Base-by-base conservation (phyloP, 2,888 invertebrate species). In the Dioctria rufipes region DNA sequence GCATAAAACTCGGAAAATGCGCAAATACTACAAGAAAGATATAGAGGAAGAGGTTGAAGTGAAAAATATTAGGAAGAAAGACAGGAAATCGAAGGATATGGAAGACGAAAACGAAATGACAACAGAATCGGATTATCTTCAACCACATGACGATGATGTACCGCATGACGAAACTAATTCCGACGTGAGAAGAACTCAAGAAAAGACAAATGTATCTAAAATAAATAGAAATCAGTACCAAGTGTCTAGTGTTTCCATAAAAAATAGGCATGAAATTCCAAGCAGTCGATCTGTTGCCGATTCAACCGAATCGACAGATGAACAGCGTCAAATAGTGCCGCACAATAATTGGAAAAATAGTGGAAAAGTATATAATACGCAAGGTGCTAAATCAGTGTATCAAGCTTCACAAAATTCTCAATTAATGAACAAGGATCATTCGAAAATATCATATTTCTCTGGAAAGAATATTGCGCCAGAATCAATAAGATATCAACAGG, bases 281-380 rank as follows among this genome's bases (percentile, higher is more conserved):
- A 69, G 9, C 9, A 46, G 69, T 4, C 25, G 49, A 54, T 69
- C 69, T 5, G 11, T 69, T 37, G 69, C 25, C 25, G 69, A 51
- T 9, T 8, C 51, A 51, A n/a, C 1, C 6, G 43, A 9, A 37
- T 51, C 51, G 49, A 42, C 2, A 69, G 49, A 11, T 8, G 1
- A 8, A n/a, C 54, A 54, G 39, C 25, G 43, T 37, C 69, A 69
- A 46, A 69, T 51, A n/a, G n/a, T 69, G 5, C 25, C 25, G 25
- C 49, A 49, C 37, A 51, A 49, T 39, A 69, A 49, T 51, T 69
- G 69, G 11, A 43, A 46, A 46, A 25, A 4, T 46, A 4, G 43
- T 25, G 25, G 25, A 25, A 25, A 25, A 25, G 25, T 2, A 25
- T 25, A 25, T 25, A 25, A 43, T 51, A 37, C 39, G 40, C 69